A percentile compares a stretch with the other conserved stretches of the same genome.
phyloP scores from a whole-genome alignment of 2,113 vertebrate genomes.

The Anser brachyrhynchus region DNA sequence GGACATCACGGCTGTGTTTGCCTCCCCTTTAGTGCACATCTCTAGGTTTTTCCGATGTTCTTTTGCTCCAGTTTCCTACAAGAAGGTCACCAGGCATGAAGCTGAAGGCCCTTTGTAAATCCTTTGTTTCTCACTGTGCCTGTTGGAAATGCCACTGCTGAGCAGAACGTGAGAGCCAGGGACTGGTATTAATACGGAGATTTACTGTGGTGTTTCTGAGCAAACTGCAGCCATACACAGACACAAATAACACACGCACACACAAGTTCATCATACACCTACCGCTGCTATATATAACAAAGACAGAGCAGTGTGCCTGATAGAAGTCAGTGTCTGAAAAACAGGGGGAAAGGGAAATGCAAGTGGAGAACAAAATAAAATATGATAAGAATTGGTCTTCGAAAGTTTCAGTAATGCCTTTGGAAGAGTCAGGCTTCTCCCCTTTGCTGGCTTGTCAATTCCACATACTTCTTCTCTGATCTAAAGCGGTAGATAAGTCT shows the following conservation, averaged over 20 bases:
- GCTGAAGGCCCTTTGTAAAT: neutral
- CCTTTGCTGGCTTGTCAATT: neutral
- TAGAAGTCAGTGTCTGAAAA: neutral
- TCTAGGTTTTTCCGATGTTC: neutral
- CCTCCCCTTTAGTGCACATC: neutral
- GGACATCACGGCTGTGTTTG: neutral
- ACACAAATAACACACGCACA: neutral
- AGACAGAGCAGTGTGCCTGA: neutral
- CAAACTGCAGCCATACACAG: neutral
- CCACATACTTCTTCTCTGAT: neutral
- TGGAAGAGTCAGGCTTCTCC: neutral
- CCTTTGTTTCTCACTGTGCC: neutral
- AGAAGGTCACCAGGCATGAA: neutral
- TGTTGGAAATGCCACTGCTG: neutral
- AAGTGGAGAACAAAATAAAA: neutral
- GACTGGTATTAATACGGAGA: neutral
- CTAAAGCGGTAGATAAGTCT: neutral
- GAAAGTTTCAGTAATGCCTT: neutral
- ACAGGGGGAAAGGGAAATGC: neutral
- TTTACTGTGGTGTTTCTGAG: neutral
- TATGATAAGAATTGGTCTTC: neutral
- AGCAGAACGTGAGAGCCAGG: neutral
- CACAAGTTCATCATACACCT: neutral
- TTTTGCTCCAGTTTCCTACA: neutral
- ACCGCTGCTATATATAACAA: fast-evolving